Conservation (phyloP, 2,113 vertebrate genomes). For the Acanthisitta chloris region DNA sequence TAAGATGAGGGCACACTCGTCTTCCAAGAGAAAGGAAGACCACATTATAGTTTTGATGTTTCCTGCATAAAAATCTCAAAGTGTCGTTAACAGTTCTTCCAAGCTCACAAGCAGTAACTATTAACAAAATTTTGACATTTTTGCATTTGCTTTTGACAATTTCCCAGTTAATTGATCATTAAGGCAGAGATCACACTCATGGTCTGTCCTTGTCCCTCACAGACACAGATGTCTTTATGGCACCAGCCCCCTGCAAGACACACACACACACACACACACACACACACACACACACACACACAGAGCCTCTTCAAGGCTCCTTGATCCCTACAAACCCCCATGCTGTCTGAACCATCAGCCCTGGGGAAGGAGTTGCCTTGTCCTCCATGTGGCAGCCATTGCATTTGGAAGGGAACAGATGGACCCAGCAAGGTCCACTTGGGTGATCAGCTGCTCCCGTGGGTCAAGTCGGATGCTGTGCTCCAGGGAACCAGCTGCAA, state of each 20-base stretch:
- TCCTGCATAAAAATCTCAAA: background rate
- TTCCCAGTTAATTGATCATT: slow-evolving; percentile 60
- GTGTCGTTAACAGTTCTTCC: background rate
- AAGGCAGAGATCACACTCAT: background rate
- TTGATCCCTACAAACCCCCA: background rate
- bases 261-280: background rate
- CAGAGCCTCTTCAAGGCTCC: background rate
- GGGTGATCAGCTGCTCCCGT: background rate
- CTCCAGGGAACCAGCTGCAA: background rate
- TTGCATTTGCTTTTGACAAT: slow-evolving; percentile 36
- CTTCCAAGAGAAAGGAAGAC: background rate
- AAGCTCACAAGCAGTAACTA: background rate
- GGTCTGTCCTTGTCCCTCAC: background rate
- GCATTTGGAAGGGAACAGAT: background rate
- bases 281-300: background rate
- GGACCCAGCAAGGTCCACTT: background rate
- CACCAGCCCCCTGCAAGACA: background rate
- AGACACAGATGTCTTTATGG: background rate
- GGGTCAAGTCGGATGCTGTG: fast-evolving
- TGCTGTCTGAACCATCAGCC: background rate
- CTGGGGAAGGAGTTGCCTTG: background rate
- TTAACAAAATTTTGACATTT: slow-evolving; percentile 43
- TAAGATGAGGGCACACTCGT: background rate
- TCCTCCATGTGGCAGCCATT: fast-evolving
- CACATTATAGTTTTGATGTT: background rate